phyloP scores from a whole-genome alignment of 2,888 invertebrate species.

The Eristalis arbustorum region DNA sequence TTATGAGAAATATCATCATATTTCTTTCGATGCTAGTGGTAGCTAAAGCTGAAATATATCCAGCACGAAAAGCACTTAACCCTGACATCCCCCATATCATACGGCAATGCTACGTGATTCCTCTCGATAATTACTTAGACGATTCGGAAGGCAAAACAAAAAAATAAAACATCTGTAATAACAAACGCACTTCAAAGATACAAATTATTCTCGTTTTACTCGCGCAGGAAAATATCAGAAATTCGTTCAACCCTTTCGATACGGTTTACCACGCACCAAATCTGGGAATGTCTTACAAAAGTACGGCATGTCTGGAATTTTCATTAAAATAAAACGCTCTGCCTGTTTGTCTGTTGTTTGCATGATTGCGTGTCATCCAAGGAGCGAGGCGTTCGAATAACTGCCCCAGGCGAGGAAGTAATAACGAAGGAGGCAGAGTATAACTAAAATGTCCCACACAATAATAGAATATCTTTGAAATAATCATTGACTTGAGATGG shows the following conservation, averaged over 20 bases:
- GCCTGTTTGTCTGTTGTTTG: conserved; percentile 6
- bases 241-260: conserved; percentile 61
- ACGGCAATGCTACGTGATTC: conserved; percentile 33
- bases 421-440: conserved; percentile 28
- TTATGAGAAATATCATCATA: conserved; percentile 13
- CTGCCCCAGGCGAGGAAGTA: conserved; percentile 38
- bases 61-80: conserved; percentile 44
- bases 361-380: conserved; percentile 42
- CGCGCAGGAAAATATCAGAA: conserved; percentile 10
- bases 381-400: conserved; percentile 2
- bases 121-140: conserved; percentile 53
- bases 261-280: conserved; percentile 60
- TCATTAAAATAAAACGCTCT: conserved; percentile 61
- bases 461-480: conserved; percentile 52
- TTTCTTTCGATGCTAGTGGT: neutral
- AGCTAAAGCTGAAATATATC: neutral
- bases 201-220: neutral
- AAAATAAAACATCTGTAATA: conserved; percentile 67
- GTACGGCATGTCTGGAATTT: conserved; percentile 68
- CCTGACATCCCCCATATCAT: conserved; percentile 2
- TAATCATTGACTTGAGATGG: conserved; percentile 67
- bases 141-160: conserved; percentile 8
- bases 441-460: conserved; percentile 32
- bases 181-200: conserved; percentile 27
- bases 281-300: conserved; percentile 63